A percentile compares a stretch with the other conserved stretches of the same genome.
Conservation (phyloP, 2,888 invertebrate species). For the Andrena bicolor region DNA sequence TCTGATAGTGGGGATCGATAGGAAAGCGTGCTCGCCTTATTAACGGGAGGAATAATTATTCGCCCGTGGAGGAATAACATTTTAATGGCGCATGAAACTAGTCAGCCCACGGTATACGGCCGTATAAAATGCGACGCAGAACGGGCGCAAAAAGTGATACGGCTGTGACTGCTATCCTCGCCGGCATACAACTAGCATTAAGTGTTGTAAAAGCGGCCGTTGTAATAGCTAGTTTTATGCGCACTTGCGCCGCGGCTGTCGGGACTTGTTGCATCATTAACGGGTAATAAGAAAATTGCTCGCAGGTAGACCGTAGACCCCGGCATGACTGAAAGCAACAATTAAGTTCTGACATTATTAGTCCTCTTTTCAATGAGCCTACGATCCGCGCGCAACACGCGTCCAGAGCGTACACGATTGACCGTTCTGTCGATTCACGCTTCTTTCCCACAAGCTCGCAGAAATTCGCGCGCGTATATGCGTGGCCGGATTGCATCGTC, state of each 20-base stretch:
- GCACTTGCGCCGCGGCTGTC: constrained; percentile 54
- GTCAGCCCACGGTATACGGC: constrained; percentile 46
- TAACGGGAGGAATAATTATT: constrained; percentile 62
- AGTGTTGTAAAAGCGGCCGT: constrained; percentile 66
- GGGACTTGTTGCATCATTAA: constrained; percentile 72
- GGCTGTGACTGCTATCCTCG: constrained; percentile 25
- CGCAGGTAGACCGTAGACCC: constrained; percentile 65
- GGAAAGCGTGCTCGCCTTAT: constrained; percentile 35
- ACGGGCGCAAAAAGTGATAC: constrained; percentile 63
- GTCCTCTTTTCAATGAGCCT: constrained; percentile 52
- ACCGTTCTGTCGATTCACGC: constrained; percentile 8
- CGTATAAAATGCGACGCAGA: constrained; percentile 63
- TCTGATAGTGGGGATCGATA: constrained; percentile 30
- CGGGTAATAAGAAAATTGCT: constrained; percentile 74
- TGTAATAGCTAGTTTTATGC: constrained; percentile 72
- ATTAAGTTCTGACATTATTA: constrained; percentile 70
- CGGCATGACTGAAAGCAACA: constrained; percentile 54
- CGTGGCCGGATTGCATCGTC: constrained; percentile 23
- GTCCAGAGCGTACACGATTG: background rate
- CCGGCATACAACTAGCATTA: constrained; percentile 50
- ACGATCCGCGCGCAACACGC: constrained; percentile 7
- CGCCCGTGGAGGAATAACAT: constrained; percentile 23
- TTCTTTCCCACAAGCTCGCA: constrained; percentile 31
- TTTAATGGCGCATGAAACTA: constrained; percentile 56
- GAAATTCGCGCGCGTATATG: constrained; percentile 36